These are phyloP conservation scores for Cephus nigrinus DNA, from an alignment of 2,888 invertebrate genomes.

Conservation along the genomic window DNA sequence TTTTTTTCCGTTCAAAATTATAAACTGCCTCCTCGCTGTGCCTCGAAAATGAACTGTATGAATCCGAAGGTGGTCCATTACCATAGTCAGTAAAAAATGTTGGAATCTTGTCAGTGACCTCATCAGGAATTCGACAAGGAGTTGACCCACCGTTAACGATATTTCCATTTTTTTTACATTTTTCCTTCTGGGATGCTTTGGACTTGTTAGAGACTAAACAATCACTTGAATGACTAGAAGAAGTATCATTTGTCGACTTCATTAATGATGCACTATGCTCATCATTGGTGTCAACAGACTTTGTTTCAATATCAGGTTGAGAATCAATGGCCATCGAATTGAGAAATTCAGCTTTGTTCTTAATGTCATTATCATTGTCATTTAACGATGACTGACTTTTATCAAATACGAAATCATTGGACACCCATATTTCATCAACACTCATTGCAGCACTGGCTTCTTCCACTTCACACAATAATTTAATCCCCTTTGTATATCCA, in stretches of 20 bases:
- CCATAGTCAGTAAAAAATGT: neutral
- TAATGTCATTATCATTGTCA: neutral
- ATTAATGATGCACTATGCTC: neutral
- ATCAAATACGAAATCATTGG: neutral
- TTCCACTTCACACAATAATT: neutral
- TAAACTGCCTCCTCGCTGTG: neutral
- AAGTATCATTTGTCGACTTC: neutral
- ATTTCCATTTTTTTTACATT: neutral
- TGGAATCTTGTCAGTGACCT: neutral
- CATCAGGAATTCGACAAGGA: neutral
- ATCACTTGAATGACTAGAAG: neutral
- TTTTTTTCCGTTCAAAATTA: neutral
- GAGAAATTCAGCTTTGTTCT: neutral
- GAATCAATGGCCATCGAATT: neutral
- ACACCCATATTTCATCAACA: neutral
- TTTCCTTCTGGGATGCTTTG: neutral
- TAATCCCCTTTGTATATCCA: neutral
- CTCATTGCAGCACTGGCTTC: neutral
- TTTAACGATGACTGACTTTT: neutral
- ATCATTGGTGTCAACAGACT: neutral
- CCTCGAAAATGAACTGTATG: neutral
- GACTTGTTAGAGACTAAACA: neutral
- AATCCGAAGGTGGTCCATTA: neutral
- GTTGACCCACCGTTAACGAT: conserved; percentile 1
- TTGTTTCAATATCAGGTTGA: neutral